phyloP scores from a whole-genome alignment of 2,797 vertebrate genomes.

The Enteromius treurensis region DNA sequence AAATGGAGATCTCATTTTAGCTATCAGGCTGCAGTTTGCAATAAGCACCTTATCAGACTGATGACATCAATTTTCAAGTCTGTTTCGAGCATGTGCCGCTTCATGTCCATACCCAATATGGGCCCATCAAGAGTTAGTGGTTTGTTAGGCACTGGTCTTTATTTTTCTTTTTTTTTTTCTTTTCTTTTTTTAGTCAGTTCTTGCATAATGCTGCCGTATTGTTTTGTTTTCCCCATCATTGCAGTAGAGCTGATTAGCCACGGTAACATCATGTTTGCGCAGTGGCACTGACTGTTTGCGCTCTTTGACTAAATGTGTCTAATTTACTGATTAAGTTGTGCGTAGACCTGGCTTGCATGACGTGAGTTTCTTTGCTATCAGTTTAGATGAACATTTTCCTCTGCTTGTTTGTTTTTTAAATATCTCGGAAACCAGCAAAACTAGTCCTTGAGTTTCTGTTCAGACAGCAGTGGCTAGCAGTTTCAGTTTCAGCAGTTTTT shows the following conservation, averaged over 20 bases:
- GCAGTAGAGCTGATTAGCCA: constrained; percentile 22
- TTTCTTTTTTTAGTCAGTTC: neutral
- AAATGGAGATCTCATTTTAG: constrained; percentile 14
- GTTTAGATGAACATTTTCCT: neutral
- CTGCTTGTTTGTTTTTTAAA: constrained; percentile 29
- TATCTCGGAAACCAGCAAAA: constrained; percentile 39
- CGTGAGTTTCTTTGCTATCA: constrained; percentile 27
- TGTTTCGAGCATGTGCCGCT: neutral
- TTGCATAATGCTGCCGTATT: neutral
- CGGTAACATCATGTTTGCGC: neutral
- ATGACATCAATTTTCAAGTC: neutral
- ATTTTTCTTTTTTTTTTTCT: neutral
- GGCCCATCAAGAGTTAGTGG: neutral
- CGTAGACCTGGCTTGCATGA: neutral
- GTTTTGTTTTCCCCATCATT: neutral
- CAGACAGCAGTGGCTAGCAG: neutral
- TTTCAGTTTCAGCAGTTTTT: neutral
- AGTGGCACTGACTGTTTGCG: neutral
- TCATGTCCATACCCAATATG: neutral
- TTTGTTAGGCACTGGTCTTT: neutral
- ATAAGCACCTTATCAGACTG: neutral
- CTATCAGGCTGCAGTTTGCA: neutral
- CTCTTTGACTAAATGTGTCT: constrained; percentile 3
- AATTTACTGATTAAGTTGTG: constrained; percentile 7
- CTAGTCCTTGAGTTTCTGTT: constrained; percentile 45